Percentiles rank a stretch among this genome's conserved stretches.
phyloP scores from a whole-genome alignment of 2,888 invertebrate species.

The Napeogenes inachia region DNA sequence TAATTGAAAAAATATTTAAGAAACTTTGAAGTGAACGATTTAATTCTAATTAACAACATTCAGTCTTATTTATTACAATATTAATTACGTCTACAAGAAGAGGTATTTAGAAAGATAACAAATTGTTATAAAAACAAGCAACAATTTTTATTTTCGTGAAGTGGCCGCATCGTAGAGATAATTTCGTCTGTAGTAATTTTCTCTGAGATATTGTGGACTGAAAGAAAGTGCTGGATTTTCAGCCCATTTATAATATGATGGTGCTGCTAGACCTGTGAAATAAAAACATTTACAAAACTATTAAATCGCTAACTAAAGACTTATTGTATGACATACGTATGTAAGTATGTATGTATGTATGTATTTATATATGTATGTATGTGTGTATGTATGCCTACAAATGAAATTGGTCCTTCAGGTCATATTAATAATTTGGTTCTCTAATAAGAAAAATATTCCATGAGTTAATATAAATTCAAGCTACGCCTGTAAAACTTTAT shows the following conservation, averaged over 20 bases:
- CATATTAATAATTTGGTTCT: too few species aligned
- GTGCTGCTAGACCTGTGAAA: background rate
- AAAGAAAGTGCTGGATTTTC: background rate
- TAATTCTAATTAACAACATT: slow-evolving; percentile 1
- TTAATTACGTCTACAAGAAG: background rate
- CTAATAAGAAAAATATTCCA: too few species aligned
- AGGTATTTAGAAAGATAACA: background rate
- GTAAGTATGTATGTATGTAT: too few species aligned
- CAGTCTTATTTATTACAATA: slow-evolving; percentile 2
- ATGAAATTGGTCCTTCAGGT: too few species aligned
- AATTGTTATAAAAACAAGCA: background rate
- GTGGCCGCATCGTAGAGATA: background rate
- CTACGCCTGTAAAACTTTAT: too few species aligned
- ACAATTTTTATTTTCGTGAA: background rate
- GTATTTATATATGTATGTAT: too few species aligned
- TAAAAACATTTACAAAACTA: background rate
- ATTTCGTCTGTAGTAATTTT: slow-evolving; percentile 3
- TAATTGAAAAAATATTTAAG: too few species aligned
- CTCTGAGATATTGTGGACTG: slow-evolving; percentile 4
- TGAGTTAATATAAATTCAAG: too few species aligned
- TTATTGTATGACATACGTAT: too few species aligned
- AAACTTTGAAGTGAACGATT: too few species aligned
- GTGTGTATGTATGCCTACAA: too few species aligned
- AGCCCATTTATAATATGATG: background rate
- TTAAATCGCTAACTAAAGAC: too few species aligned